These are phyloP conservation scores for Eulemur rubriventer DNA, from an alignment of 2,797 vertebrate genomes.

Conservation along the genomic window DNA sequence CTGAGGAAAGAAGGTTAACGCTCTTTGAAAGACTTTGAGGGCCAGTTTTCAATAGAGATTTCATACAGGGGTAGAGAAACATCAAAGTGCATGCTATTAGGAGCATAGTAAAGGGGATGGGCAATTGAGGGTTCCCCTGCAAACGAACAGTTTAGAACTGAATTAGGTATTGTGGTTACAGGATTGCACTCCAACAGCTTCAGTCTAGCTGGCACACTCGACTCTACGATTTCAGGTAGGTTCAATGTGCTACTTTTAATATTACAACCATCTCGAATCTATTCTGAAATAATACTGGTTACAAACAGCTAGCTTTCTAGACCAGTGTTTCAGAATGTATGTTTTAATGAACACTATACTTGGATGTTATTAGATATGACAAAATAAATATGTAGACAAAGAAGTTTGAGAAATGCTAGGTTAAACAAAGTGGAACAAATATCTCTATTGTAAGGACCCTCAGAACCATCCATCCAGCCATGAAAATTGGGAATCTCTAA, in stretches of 20 bases:
- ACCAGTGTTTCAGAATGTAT: background rate
- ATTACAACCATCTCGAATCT: background rate
- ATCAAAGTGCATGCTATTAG: background rate
- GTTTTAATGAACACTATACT: background rate
- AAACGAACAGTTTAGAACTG: background rate
- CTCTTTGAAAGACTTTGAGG: slow-evolving; percentile 61
- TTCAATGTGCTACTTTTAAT: background rate
- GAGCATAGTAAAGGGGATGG: background rate
- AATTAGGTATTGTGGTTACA: background rate
- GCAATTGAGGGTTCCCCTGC: background rate
- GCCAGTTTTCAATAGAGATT: slow-evolving; percentile 51
- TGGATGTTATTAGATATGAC: background rate
- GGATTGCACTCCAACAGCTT: background rate
- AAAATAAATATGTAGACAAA: background rate
- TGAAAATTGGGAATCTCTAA: background rate
- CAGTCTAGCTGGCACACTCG: background rate
- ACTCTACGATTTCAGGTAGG: background rate
- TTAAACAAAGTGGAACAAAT: slow-evolving; percentile 1
- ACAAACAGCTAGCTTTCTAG: background rate
- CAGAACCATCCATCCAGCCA: background rate
- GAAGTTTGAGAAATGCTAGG: slow-evolving; percentile 15
- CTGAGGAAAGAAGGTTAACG: slow-evolving; percentile 60
- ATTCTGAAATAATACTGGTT: background rate
- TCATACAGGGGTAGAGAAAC: slow-evolving; percentile 28
- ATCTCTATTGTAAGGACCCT: background rate